A percentile compares a stretch with the other conserved stretches of the same genome.
These are phyloP conservation scores for Cyphomyrmex costatus DNA, from an alignment of 1,140 invertebrate species.

Conservation along the genomic window DNA sequence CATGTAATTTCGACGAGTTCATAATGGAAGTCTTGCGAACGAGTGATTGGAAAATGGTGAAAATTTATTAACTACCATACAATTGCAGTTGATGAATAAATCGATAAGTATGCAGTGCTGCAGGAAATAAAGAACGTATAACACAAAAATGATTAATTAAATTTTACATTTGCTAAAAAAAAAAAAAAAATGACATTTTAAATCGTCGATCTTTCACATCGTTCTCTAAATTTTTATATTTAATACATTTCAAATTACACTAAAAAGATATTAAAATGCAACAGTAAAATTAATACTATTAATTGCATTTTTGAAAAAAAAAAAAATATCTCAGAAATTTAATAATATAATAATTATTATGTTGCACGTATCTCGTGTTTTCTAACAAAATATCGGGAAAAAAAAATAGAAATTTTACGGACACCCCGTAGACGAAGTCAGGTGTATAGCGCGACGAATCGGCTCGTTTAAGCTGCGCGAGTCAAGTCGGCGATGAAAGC, in stretches of 20 bases:
- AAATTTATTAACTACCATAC: slow-evolving; percentile 55
- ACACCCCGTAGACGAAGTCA: slow-evolving; percentile 68
- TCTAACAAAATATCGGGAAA: not conserved
- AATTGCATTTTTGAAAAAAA: not conserved
- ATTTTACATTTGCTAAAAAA: not conserved
- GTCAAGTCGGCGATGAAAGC: slow-evolving; percentile 43
- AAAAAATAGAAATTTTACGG: not conserved
- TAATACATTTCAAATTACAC: not conserved
- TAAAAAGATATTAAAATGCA: not conserved
- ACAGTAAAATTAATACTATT: not conserved
- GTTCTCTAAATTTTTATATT: not conserved
- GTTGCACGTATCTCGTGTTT: not conserved
- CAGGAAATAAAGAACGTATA: not conserved
- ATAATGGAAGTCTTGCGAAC: slow-evolving; percentile 62
- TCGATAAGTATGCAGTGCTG: not conserved
- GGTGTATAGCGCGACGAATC: slow-evolving; percentile 65
- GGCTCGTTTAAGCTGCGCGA: slow-evolving; percentile 48
- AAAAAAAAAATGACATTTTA: not conserved
- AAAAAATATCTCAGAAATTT: not conserved
- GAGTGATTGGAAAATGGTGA: slow-evolving; percentile 55
- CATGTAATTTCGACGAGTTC: slow-evolving; percentile 60
- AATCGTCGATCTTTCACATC: not conserved
- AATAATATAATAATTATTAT: slow-evolving; percentile 8
- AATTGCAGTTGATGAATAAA: slow-evolving; percentile 46
- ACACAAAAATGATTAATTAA: not conserved